Percentiles rank a stretch among this genome's conserved stretches.
These are phyloP conservation scores for Pundamilia nyererei DNA, from an alignment of 2,113 vertebrate species.

Conservation along the genomic window DNA sequence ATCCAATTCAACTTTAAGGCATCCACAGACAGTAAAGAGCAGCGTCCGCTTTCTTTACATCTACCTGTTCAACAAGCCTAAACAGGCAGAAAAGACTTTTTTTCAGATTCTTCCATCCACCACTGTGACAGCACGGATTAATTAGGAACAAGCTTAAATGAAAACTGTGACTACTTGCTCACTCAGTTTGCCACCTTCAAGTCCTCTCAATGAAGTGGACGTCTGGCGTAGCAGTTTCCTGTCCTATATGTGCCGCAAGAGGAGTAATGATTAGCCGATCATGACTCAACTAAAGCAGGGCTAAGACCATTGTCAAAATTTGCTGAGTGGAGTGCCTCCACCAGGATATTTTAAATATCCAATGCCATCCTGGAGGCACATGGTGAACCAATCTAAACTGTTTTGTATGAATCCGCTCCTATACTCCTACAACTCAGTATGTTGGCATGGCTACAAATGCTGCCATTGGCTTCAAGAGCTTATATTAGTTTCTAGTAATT, in stretches of 20 bases:
- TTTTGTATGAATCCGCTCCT: not conserved
- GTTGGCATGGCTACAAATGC: not conserved
- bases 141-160: not conserved
- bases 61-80: not conserved
- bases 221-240: not conserved
- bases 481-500: not conserved
- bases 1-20: not conserved
- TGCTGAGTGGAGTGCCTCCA: not conserved
- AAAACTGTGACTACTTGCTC: not conserved
- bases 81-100: not conserved
- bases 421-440: not conserved
- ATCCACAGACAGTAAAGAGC: not conserved
- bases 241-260: not conserved
- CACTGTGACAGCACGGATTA: not conserved
- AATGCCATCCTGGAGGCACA: not conserved
- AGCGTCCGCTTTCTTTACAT: not conserved
- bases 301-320: not conserved
- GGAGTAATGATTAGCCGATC: not conserved
- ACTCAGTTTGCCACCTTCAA: not conserved
- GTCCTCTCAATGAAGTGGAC: not conserved
- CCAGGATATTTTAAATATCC: not conserved
- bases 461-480: not conserved
- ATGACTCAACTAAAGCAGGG: not conserved
- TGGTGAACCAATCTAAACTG: not conserved
- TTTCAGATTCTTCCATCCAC: not conserved